These are phyloP conservation scores for Synanthedon tipuliformis DNA, from an alignment of 2,888 invertebrate species.

Conservation along the genomic window DNA sequence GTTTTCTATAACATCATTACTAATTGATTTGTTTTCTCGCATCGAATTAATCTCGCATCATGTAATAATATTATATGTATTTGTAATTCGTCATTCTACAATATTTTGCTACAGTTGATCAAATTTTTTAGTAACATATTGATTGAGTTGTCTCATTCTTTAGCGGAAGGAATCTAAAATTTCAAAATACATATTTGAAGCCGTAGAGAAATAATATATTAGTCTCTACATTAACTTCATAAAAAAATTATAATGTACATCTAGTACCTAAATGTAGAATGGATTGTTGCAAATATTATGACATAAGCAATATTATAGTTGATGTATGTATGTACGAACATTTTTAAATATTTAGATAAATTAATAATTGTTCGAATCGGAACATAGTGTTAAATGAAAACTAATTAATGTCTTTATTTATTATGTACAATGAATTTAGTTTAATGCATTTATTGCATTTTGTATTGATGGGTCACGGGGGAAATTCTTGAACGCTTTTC, in stretches of 20 bases:
- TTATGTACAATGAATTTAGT: slow-evolving; percentile 14
- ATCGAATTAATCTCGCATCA: neutral
- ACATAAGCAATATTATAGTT: slow-evolving; percentile 27
- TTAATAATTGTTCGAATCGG: slow-evolving; percentile 24
- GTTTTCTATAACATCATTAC: neutral
- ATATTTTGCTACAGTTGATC: no score
- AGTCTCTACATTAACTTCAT: no score
- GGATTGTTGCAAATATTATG: slow-evolving; percentile 8
- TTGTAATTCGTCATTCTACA: neutral
- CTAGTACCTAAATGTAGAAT: slow-evolving; percentile 6
- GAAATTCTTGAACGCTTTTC: no score
- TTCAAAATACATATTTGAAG: no score
- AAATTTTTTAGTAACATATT: no score
- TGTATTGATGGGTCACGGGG: no score
- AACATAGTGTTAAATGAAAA: slow-evolving; percentile 12
- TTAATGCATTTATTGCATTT: slow-evolving; percentile 3
- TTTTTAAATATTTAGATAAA: slow-evolving; percentile 8
- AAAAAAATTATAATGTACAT: slow-evolving; percentile 2
- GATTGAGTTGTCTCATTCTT: no score
- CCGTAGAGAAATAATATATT: no score
- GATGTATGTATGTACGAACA: slow-evolving; percentile 48
- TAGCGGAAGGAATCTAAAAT: no score
- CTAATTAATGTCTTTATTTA: slow-evolving; percentile 20
- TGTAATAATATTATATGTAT: neutral
- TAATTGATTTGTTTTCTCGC: neutral